Conservation (phyloP, 2,888 invertebrate genomes). For the Agapetus fuscipes region DNA sequence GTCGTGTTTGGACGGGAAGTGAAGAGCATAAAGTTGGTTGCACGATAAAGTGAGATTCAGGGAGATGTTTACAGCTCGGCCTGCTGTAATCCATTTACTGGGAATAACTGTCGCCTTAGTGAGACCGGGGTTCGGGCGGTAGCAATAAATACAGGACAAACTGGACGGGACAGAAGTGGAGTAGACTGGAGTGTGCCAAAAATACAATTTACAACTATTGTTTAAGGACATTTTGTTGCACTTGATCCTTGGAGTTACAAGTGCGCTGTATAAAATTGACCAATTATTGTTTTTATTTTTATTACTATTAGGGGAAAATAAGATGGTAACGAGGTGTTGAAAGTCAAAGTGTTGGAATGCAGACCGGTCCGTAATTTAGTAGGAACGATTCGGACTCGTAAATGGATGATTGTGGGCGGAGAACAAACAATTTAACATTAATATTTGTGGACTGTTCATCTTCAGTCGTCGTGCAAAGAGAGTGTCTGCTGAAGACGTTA, state of each 20-base stretch:
- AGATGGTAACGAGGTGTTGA: too few species aligned
- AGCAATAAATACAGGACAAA: conserved; percentile 1
- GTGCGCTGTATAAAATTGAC: not conserved
- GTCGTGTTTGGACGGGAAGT: not conserved
- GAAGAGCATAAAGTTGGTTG: conserved; percentile 1
- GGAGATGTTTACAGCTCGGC: conserved; percentile 12
- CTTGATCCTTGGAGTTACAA: not conserved
- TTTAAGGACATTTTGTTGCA: conserved; percentile 1
- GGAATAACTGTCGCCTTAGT: conserved; percentile 12
- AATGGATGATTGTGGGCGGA: too few species aligned
- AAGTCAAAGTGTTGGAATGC: too few species aligned
- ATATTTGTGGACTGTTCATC: too few species aligned
- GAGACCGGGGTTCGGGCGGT: not conserved
- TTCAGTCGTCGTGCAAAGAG: too few species aligned
- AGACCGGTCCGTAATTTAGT: too few species aligned
- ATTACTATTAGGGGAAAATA: too few species aligned
- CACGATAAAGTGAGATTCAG: conserved; percentile 11
- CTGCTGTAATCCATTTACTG: conserved; percentile 11
- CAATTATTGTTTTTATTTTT: too few species aligned
- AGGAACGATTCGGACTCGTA: too few species aligned
- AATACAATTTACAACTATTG: too few species aligned
- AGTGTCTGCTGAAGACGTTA: too few species aligned
- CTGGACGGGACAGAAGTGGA: not conserved
- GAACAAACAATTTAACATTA: too few species aligned
- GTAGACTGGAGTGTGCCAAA: conserved; percentile 1